These are phyloP conservation scores for Thaumatotibia leucotreta DNA, from an alignment of 1,140 invertebrate species.

Conservation along the genomic window DNA sequence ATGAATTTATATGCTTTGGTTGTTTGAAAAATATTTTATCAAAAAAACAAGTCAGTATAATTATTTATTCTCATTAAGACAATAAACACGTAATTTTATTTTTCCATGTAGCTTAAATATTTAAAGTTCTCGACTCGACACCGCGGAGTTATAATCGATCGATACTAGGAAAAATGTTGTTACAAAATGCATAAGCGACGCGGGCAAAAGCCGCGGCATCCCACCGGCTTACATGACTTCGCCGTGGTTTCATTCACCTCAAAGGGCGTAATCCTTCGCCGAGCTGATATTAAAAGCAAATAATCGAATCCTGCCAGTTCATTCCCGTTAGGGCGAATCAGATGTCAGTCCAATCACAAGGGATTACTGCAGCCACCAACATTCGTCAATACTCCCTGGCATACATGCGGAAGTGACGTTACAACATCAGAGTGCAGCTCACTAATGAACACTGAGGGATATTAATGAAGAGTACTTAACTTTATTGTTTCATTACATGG, in stretches of 20 bases:
- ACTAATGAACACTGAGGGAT: background rate
- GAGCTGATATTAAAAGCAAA: conserved; percentile 5
- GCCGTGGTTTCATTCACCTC: background rate
- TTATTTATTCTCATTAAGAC: no score
- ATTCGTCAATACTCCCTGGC: background rate
- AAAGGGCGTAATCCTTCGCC: background rate
- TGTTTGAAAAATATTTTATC: no score
- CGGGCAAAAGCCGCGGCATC: background rate
- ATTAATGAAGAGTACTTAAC: background rate
- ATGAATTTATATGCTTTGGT: no score
- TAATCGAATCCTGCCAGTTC: background rate
- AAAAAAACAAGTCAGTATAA: no score
- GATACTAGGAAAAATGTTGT: background rate
- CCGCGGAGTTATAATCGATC: background rate
- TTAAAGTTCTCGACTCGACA: background rate
- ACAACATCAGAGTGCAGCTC: background rate
- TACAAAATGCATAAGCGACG: background rate
- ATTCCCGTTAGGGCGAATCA: background rate
- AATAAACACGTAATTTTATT: no score
- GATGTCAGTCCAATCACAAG: conserved; percentile 1
- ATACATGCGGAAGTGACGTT: background rate
- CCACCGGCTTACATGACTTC: background rate
- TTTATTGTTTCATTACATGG: background rate
- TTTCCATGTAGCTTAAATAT: no score
- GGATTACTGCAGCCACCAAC: background rate